Evolutionary conservation across 2,888 invertebrate species (phyloP).

Genomic region (Mesoligia furuncula): DNA sequence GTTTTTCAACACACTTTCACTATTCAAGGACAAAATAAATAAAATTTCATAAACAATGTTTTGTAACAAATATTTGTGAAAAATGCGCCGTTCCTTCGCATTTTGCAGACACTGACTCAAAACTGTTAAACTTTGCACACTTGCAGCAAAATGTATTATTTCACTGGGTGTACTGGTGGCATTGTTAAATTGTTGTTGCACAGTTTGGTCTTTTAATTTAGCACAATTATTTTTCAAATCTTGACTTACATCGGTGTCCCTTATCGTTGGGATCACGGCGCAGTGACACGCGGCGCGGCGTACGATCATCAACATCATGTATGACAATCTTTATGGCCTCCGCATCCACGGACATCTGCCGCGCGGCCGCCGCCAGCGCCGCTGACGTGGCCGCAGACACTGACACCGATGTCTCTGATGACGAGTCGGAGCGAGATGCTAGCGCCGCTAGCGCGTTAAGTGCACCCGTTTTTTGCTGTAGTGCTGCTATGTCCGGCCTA

Average conservation of each 20-base stretch:
- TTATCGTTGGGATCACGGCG: slow-evolving; percentile 95
- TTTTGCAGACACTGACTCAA: background rate
- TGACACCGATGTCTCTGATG: slow-evolving; percentile 79
- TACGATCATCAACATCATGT: slow-evolving; percentile 96
- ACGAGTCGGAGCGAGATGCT: slow-evolving; percentile 78
- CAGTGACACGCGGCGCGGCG: slow-evolving; percentile 94
- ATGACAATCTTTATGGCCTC: slow-evolving; percentile 98
- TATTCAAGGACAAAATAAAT: background rate
- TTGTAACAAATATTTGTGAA: background rate
- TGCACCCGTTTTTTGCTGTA: slow-evolving; percentile 91
- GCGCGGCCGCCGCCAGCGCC: slow-evolving; percentile 91
- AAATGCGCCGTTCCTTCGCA: background rate
- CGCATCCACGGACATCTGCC: slow-evolving; percentile 97
- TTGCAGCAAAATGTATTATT: background rate
- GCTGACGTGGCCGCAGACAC: slow-evolving; percentile 87
- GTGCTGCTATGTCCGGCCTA: slow-evolving; percentile 94
- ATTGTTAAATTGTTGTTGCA: background rate
- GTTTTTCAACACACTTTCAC: background rate
- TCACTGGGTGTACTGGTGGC: background rate
- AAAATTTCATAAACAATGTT: background rate
- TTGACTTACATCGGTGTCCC: slow-evolving; percentile 95
- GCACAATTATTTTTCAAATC: background rate
- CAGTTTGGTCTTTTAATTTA: background rate
- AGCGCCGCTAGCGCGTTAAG: slow-evolving; percentile 86
- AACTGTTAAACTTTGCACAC: background rate